Base-by-base conservation (phyloP, 2,797 vertebrate species). In the Tokudaia tokunoshimensis region DNA sequence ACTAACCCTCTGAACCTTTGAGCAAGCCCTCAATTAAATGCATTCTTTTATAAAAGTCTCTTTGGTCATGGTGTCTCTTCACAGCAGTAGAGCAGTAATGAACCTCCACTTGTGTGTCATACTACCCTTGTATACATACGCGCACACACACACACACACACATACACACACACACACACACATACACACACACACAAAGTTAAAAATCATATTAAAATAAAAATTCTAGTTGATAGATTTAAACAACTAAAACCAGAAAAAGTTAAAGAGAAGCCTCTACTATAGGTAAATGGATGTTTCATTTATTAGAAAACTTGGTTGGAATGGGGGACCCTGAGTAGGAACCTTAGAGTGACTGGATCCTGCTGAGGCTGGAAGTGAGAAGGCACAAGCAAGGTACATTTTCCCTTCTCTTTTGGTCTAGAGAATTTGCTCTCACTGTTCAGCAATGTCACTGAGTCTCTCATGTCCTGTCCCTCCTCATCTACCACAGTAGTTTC, bases 191-290 rank as follows among this genome's bases (percentile, higher is more conserved):
- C 13, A 26, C 17, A 47, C 20, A 34, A 2, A 24, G 19, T 74
- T 79, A 67, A 96, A 96, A 93, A 57, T 93, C 93, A 19, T 90
- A 75, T 89, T 94, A 17, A 89, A 83, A 95, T 63, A 74, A 50
- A 95, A 95, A 3, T 6, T 92, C 91, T 72, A 61, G 59, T 93
- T 67, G 89, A 92, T 94, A 95, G 47, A 0, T 70, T 89, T 15
- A 2, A 89, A 89, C 37, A 82, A 92, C 55, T 0, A 89, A 79
- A 92, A 89, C 61, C 1, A 72, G 24, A 41, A 41, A 20, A 37
- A 24, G 20, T 52, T 50, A 34, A 85, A 67, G 44, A n/a, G 70
- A 88, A 81, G 20, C 44, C 1, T 76, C 63, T 24, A 67, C 5
- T 47, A 31, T 5, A 72, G 8, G 15, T 55, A 91, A 89, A 78